Evolutionary conservation across 2,888 invertebrate species (phyloP), one percentile per base, ranked within the genome.

Genomic region (Hedya salicella): DNA sequence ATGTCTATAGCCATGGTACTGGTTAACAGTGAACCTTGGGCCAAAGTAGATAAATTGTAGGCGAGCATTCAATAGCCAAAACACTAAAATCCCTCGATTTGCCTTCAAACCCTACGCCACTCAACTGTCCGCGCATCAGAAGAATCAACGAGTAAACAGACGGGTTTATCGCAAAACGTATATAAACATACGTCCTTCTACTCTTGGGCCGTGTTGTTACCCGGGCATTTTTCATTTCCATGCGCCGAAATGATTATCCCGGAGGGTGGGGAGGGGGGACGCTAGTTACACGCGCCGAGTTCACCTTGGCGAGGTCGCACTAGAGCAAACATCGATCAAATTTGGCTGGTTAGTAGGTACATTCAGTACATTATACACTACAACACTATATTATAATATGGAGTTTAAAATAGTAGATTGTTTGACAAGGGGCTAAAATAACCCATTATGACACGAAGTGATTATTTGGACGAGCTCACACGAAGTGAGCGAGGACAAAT

Each of bases 211-310:
- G 6, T 36, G 36, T 11, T 16, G 32, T 9, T 32, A 30, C 44
- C 57, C 57, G 57, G 57, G 57, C 44, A 46, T 57, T 57, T 57
- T 46, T 57, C 44, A 57, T 57, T 57, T 57, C 57, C 57, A 46
- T 57, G 57, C 44, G 19, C 44, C 13, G 57, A 57, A 19, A 57
- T 57, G 16, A 57, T 46, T 57, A 57, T 42, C 44, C n/a, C 44
- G 9, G 32, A 19, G 46, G 57, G 42, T 13, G 42, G 39, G 14
- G 8, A 8, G 32, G 32, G 32, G 8, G 36, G 36, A 9, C 36
- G 6, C 5, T 25, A 39, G 21, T 40, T 53, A 53, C 39, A 40
- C 21, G 36, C 19, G 4, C 39, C 3, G 5, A 8, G 19, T 1
- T 21, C 46, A 48, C 48, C 48, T 21, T 48, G 44, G 2, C 48